phyloP scores from a whole-genome alignment of 2,797 vertebrate species.

The Triplophysa yarkandensis region DNA sequence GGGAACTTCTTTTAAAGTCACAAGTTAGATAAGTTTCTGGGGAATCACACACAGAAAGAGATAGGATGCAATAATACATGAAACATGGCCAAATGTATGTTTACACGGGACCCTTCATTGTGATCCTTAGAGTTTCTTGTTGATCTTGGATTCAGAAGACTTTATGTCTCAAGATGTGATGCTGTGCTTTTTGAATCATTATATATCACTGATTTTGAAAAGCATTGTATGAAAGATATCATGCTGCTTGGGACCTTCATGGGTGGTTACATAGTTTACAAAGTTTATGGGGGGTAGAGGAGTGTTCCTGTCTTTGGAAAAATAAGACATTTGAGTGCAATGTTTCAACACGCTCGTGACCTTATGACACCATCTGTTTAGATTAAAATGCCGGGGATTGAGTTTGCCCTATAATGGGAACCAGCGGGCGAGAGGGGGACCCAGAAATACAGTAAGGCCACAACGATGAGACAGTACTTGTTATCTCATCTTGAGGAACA shows the following conservation, averaged over 20 bases:
- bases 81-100: constrained; percentile 42
- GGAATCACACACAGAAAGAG: constrained; percentile 28
- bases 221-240: constrained; percentile 20
- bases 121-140: constrained; percentile 51
- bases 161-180: constrained; percentile 49
- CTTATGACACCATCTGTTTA: constrained; percentile 32
- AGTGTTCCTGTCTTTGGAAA: background rate
- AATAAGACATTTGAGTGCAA: constrained; percentile 26
- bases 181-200: constrained; percentile 45
- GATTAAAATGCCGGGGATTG: constrained; percentile 14
- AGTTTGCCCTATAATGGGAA: constrained; percentile 20
- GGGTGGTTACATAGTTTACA: constrained; percentile 6
- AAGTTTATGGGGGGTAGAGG: constrained; percentile 1
- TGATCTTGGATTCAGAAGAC: constrained; percentile 55
- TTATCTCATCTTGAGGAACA: background rate
- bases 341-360: constrained; percentile 12
- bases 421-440: constrained; percentile 6
- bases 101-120: constrained; percentile 47
- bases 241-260: constrained; percentile 41
- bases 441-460: background rate
- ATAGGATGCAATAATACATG: constrained; percentile 44
- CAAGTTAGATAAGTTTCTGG: constrained; percentile 46
- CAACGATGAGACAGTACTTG: background rate
- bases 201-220: constrained; percentile 56
- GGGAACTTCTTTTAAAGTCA: constrained; percentile 44